Evolutionary conservation across 2,888 invertebrate genomes (phyloP).

Genomic region (Gerris lacustris): DNA sequence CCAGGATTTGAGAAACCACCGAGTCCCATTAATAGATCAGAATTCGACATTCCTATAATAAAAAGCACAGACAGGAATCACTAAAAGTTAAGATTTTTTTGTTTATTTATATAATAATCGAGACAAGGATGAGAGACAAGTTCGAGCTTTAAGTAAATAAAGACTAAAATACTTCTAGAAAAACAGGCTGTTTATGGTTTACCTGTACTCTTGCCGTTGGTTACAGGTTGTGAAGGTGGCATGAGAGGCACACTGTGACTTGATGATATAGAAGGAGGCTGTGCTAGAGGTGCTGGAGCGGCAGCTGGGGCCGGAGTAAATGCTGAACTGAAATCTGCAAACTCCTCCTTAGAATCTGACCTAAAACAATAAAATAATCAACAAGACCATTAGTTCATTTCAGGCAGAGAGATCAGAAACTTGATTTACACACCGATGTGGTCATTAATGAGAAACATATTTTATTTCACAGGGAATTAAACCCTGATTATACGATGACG

Average conservation of each 20-base stretch:
- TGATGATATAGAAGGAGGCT: slow-evolving; percentile 29
- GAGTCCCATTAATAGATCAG: slow-evolving; percentile 31
- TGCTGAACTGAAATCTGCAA: slow-evolving; percentile 69
- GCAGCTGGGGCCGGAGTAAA: too few relatives aligned
- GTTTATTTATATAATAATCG: too few relatives aligned
- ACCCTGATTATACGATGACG: too few relatives aligned
- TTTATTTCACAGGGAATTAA: not conserved
- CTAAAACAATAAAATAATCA: not conserved
- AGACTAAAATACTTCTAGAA: not conserved
- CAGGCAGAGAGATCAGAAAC: too few relatives aligned
- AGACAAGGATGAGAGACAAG: not conserved
- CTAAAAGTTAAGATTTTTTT: too few relatives aligned
- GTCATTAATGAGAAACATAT: not conserved
- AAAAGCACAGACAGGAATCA: not conserved
- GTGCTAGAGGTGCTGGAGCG: slow-evolving; percentile 31
- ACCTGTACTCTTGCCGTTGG: slow-evolving; percentile 21
- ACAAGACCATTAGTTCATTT: not conserved
- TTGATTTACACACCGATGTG: not conserved
- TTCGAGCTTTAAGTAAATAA: slow-evolving; percentile 16
- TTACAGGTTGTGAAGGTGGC: slow-evolving; percentile 11
- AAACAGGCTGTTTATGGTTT: not conserved
- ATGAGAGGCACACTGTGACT: slow-evolving; percentile 4
- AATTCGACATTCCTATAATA: slow-evolving; percentile 24
- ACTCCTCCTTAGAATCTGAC: slow-evolving; percentile 44
- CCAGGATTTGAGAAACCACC: slow-evolving; percentile 11